Base-by-base conservation (phyloP, 2,888 invertebrate genomes). In the Leptinotarsa haldemani region DNA sequence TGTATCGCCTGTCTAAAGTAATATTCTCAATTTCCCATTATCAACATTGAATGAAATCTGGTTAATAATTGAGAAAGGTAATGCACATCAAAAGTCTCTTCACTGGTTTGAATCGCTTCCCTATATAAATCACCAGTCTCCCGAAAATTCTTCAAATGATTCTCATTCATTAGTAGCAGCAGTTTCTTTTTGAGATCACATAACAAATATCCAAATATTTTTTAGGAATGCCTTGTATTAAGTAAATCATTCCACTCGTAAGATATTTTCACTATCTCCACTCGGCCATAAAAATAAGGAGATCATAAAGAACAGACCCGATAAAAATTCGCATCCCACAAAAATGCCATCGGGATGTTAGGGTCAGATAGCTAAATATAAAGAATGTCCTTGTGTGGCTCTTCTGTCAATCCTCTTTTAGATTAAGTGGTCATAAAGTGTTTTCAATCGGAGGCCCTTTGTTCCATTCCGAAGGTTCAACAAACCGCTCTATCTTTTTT, bases 401-500 rank as follows among this genome's bases (percentile, higher is more conserved):
- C 25, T 66, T 66, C 50, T 18, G 48, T 20, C 25, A 66, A 25
- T 13, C 22, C 50, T 22, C 25, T 52, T 12, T 9, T 22, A 22
- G 66, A 48, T 66, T 66, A 25, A 66, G 66, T 50, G 66, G 25
- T 22, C 52, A 25, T 66, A 50, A 66, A 66, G 50, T n/a, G 15
- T 66, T 52, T 66, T 47, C 52, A 48, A 66, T 61, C 61, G 25
- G 1, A 1, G 56, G 5, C 56, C 56, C 15, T 56, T 56, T 22
- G 56, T 22, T 56, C 56, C 56, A 4, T 13, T 56, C 13, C 20
- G 16, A 13, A 13, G 22, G 56, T 56, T 56, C 56, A 56, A 22
- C 22, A 22, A 56, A 56, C 56, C 56, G 9, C 20, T 56, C 4
- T 13, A 15, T 56, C 56, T 56, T 53, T 53, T 16, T 53, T 53